Evolutionary conservation across 2,888 invertebrate genomes (phyloP).

Genomic region (Torymus aiolomorphi): DNA sequence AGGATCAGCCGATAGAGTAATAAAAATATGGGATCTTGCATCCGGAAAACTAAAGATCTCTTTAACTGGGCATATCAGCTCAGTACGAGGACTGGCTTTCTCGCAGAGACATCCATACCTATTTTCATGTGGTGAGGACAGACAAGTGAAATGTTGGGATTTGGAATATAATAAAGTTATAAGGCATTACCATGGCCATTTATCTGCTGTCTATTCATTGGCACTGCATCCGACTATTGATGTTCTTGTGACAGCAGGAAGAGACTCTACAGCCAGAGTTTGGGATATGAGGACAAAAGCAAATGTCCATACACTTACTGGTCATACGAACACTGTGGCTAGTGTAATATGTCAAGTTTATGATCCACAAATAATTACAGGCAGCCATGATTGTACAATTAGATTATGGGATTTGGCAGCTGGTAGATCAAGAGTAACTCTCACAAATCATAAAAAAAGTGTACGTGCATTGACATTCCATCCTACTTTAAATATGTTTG

Average conservation of each 20-base stretch:
- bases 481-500: slow-evolving; percentile 93
- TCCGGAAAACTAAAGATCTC: slow-evolving; percentile 97
- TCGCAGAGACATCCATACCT: slow-evolving; percentile 97
- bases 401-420: slow-evolving; percentile 98
- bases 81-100: slow-evolving; percentile 96
- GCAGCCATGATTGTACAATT: slow-evolving; percentile 97
- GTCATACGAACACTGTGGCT: slow-evolving; percentile 98
- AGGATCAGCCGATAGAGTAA: slow-evolving; percentile 97
- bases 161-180: slow-evolving; percentile 99
- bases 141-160: slow-evolving; percentile 99
- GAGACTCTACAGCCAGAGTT: slow-evolving; percentile 96
- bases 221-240: slow-evolving; percentile 97
- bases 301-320: slow-evolving; percentile 95
- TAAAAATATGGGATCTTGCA: slow-evolving; percentile 99
- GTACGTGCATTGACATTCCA: slow-evolving; percentile 87
- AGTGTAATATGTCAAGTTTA: slow-evolving; percentile 94
- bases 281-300: slow-evolving; percentile 99
- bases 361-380: slow-evolving; percentile 96
- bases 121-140: slow-evolving; percentile 99
- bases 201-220: slow-evolving; percentile 93
- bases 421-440: slow-evolving; percentile 93
- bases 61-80: slow-evolving; percentile 98
- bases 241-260: slow-evolving; percentile 93
- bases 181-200: slow-evolving; percentile 98
- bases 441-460: slow-evolving; percentile 99